A percentile compares a stretch with the other conserved stretches of the same genome.
Evolutionary conservation across 2,113 vertebrate species (phyloP).

Genomic region (Neogale vison): DNA sequence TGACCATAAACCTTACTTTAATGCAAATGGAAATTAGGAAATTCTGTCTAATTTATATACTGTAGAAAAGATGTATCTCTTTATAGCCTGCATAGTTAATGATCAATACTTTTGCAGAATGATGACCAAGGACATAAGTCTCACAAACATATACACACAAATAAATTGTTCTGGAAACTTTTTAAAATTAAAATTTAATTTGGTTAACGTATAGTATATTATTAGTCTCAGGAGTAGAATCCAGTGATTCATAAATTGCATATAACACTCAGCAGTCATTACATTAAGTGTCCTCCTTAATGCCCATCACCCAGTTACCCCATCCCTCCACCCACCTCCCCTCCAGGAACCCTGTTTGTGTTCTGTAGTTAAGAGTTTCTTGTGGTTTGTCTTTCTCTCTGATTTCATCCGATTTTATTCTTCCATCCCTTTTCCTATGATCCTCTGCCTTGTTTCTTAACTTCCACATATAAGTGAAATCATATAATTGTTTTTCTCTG

Average conservation of each 20-base stretch:
- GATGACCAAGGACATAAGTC: not conserved
- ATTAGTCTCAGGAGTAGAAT: not conserved
- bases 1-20: not conserved
- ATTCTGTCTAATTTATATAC: not conserved
- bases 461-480: not conserved
- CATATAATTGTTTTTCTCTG: not conserved
- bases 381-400: not conserved
- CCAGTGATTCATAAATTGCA: not conserved
- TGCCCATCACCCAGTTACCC: not conserved
- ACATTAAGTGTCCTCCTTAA: not conserved
- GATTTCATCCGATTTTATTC: not conserved
- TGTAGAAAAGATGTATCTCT: not conserved
- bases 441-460: not conserved
- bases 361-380: not conserved
- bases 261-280: not conserved
- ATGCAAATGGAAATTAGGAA: not conserved
- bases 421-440: not conserved
- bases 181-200: not conserved
- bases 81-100: not conserved
- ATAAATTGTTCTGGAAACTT: not conserved
- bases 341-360: not conserved
- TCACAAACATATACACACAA: not conserved
- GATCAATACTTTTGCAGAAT: not conserved
- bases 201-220: not conserved
- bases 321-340: not conserved